Evolutionary conservation across 2,113 vertebrate genomes (phyloP), one percentile per base, ranked within the genome.

Genomic region (Petrocephalus microphthalmus): DNA sequence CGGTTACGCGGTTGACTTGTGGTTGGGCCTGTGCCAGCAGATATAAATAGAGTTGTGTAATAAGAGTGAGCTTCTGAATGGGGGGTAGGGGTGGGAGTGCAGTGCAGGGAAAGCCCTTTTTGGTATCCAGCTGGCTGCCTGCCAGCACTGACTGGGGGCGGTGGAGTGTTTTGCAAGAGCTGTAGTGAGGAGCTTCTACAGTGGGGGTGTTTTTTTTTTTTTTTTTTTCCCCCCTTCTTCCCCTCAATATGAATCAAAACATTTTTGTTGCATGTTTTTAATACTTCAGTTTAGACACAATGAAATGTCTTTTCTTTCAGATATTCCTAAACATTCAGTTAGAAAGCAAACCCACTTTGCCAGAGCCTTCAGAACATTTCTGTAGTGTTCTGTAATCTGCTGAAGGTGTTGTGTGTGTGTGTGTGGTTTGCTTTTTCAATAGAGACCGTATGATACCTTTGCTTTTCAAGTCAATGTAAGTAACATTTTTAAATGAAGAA

Each of bases 21-120:
- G 90, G 93, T 92, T 95, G 94, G 94, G 93, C 56, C 88, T 92
- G 92, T 71, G 94, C 95, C 95, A 95, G 93, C 92, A 90, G 93
- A 94, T 95, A 95, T 95, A 95, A 95, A 95, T 95, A 95, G 94
- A 89, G 57, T 56, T 53, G 87, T 92, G 92, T 93, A 93, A 93
- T 74, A 74, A 74, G 67, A 74, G 67, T 37, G 67, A 33, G 67
- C 29, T 33, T 74, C 67, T 74, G 67, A 74, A 74, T 74, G 67
- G 67, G 64, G 60, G 92, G 92, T 51, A 42, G 13, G 49, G 93
- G 93, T 88, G 92, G 90, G 93, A 42, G 92, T 93, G 92, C 92
- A 82, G 91, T 92, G 91, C 92, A 93, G 92, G 89, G 92, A 93
- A 94, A 93, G 90, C 93, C 95, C 92, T 93, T 91, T 91, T 92